These are phyloP conservation scores for Smithornis capensis DNA, from an alignment of 2,113 vertebrate species.

Conservation along the genomic window DNA sequence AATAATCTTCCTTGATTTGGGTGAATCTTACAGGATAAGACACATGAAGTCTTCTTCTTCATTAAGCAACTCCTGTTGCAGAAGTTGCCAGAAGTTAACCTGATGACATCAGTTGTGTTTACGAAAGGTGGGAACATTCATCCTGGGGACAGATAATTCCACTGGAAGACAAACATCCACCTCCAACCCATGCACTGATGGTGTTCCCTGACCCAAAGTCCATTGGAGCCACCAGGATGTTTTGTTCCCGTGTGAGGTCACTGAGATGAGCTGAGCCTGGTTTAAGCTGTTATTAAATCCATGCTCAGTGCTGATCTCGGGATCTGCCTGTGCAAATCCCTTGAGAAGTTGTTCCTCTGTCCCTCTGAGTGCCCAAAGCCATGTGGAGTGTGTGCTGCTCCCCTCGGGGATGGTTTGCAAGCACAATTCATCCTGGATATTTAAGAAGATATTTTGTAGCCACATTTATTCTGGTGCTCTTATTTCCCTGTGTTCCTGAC, in stretches of 20 bases:
- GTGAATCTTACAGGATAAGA: not conserved
- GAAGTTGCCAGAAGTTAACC: not conserved
- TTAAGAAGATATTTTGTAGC: not conserved
- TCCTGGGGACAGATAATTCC: no score
- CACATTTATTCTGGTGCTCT: fast-evolving
- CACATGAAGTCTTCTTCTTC: not conserved
- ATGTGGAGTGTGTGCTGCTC: fast-evolving
- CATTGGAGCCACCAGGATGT: fast-evolving
- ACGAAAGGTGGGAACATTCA: not conserved
- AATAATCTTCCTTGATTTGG: not conserved
- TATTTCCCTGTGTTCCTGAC: no score
- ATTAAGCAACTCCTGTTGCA: not conserved
- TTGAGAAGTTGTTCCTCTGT: not conserved
- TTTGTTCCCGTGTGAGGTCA: not conserved
- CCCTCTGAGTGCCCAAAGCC: not conserved
- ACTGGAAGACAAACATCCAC: not conserved
- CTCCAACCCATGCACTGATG: not conserved
- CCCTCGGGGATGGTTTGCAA: no score
- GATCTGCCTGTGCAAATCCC: no score
- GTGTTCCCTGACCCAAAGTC: not conserved
- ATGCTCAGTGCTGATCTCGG: fast-evolving
- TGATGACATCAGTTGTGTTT: not conserved
- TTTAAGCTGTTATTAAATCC: not conserved
- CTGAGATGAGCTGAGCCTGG: fast-evolving
- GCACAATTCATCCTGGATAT: not conserved